phyloP scores from a whole-genome alignment of 2,888 invertebrate genomes.

The Antheraea assamensis region DNA sequence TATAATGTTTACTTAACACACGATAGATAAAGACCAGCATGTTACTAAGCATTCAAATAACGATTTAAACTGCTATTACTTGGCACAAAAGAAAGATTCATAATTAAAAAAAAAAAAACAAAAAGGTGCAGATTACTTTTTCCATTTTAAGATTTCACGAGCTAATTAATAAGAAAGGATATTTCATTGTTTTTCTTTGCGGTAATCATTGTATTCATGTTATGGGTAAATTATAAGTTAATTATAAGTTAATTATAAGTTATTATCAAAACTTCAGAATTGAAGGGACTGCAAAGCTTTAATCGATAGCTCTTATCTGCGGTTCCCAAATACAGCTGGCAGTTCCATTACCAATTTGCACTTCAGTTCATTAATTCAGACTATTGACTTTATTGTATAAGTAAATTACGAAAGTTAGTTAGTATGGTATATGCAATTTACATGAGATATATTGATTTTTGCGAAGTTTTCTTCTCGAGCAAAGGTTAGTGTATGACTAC shows the following conservation, averaged over 20 bases:
- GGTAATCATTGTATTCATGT: neutral
- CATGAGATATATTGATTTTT: neutral
- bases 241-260: neutral
- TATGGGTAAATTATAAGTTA: neutral
- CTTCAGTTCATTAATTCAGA: neutral
- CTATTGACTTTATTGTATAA: neutral
- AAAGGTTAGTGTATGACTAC: too few relatives aligned
- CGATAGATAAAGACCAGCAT: too few relatives aligned
- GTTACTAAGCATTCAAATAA: too few relatives aligned
- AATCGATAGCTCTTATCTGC: conserved; percentile 15
- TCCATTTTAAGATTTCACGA: neutral
- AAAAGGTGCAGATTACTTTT: neutral
- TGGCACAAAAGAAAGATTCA: too few relatives aligned
- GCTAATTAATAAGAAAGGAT: neutral
- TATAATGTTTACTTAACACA: too few relatives aligned
- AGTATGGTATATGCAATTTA: neutral
- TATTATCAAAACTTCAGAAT: neutral
- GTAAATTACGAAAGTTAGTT: neutral
- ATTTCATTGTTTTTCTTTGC: neutral
- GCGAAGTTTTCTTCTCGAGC: too few relatives aligned
- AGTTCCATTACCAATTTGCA: neutral
- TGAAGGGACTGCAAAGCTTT: conserved; percentile 9
- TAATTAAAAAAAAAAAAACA: too few relatives aligned
- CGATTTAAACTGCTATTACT: too few relatives aligned
- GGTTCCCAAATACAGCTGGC: neutral